phyloP scores from a whole-genome alignment of 2,113 vertebrate species.

The Cinclus cinclus region DNA sequence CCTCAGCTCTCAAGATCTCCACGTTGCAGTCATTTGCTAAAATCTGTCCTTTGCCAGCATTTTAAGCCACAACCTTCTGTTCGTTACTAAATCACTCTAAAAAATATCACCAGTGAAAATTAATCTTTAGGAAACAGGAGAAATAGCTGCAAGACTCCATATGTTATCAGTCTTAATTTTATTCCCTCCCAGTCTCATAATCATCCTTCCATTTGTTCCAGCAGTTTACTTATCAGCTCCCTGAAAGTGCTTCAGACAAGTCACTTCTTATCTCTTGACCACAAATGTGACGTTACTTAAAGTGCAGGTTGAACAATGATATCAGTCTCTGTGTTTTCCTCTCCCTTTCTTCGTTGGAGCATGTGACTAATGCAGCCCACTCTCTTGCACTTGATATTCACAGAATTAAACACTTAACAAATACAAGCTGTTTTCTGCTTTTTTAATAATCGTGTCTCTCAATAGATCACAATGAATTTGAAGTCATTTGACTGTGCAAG shows the following conservation, averaged over 20 bases:
- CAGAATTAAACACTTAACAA: neutral
- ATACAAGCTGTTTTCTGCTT: neutral
- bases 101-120: neutral
- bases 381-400: neutral
- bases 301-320: neutral
- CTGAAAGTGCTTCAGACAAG: neutral
- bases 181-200: neutral
- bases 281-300: neutral
- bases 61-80: slow-evolving; percentile 3
- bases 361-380: neutral
- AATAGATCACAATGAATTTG: neutral
- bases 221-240: neutral
- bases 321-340: neutral
- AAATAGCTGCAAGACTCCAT: neutral
- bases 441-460: neutral
- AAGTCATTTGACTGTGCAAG: neutral
- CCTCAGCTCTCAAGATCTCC: neutral
- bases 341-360: neutral
- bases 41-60: neutral
- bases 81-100: slow-evolving; percentile 19
- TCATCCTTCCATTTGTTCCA: slow-evolving; percentile 6
- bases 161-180: slow-evolving; percentile 8
- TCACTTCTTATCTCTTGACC: neutral
- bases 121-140: slow-evolving; percentile 12
- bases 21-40: neutral